Evolutionary conservation across 37 sponge, comb jelly and placozoan species (phyloP).

Genomic region (Lycopodina hypogea): DNA sequence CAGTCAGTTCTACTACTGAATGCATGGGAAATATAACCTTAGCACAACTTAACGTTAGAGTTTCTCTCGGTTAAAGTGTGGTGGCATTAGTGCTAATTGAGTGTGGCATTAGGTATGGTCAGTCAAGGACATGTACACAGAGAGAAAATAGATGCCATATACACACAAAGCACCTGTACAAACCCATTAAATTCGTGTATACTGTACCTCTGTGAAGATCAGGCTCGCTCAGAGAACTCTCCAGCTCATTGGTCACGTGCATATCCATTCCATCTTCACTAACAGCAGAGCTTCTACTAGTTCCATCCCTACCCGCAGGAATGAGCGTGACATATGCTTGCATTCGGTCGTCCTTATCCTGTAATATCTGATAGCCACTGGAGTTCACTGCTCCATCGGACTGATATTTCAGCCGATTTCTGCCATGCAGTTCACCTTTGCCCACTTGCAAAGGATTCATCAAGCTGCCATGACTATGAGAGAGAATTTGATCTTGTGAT

Average conservation of each 20-base stretch:
- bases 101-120: no score
- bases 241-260: background rate
- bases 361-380: constrained; percentile 11
- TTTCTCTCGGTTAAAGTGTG: no score
- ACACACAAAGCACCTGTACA: no score
- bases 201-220: constrained; percentile 3
- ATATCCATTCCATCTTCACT: background rate
- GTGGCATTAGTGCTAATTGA: no score
- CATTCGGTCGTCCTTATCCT: background rate
- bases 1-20: no score
- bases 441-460: constrained; percentile 47
- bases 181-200: no score
- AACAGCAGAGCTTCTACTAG: background rate
- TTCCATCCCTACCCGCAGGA: background rate
- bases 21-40: no score
- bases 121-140: no score
- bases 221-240: constrained; percentile 31
- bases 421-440: constrained; percentile 43
- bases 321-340: background rate
- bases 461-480: constrained; percentile 41
- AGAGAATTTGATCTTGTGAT: background rate
- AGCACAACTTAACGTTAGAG: no score
- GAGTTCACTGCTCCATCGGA: constrained; percentile 37
- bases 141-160: no score
- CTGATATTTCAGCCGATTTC: constrained; percentile 39